Percentiles rank a stretch among this genome's conserved stretches.
Conservation (phyloP, 2,113 vertebrate genomes). For the Procapra przewalskii region DNA sequence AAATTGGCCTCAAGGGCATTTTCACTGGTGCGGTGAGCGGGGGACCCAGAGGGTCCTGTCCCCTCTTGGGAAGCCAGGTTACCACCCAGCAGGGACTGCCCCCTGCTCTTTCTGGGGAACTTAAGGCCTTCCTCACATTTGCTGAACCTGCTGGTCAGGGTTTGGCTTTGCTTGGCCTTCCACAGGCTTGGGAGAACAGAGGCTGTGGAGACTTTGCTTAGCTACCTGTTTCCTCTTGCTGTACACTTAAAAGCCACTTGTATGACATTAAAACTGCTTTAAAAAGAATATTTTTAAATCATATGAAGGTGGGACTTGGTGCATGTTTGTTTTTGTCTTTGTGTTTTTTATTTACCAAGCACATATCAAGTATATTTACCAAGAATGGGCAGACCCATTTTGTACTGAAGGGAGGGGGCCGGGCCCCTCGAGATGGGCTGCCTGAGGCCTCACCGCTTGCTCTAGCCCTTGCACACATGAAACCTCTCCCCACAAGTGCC, state of each 20-base stretch:
- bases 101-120: not conserved
- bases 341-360: not conserved
- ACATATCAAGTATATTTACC: not conserved
- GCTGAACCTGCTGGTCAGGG: not conserved
- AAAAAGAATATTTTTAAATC: not conserved
- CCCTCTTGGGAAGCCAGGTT: not conserved
- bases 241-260: not conserved
- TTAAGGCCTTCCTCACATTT: not conserved
- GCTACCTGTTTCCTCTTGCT: not conserved
- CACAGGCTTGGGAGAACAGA: not conserved
- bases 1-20: not conserved
- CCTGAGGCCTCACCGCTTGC: not conserved
- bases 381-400: not conserved
- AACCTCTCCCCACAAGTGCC: not conserved
- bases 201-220: not conserved
- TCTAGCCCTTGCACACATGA: not conserved
- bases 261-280: not conserved
- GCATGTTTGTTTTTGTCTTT: not conserved
- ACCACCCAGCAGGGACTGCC: rapidly evolving
- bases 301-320: not conserved
- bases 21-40: not conserved
- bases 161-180: not conserved
- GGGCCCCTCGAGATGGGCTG: not conserved
- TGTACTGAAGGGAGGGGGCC: not conserved
- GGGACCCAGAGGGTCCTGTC: not conserved